These are phyloP conservation scores for Scelioninae gen. 1 DNA, from an alignment of 2,888 invertebrate species.

Conservation along the genomic window DNA sequence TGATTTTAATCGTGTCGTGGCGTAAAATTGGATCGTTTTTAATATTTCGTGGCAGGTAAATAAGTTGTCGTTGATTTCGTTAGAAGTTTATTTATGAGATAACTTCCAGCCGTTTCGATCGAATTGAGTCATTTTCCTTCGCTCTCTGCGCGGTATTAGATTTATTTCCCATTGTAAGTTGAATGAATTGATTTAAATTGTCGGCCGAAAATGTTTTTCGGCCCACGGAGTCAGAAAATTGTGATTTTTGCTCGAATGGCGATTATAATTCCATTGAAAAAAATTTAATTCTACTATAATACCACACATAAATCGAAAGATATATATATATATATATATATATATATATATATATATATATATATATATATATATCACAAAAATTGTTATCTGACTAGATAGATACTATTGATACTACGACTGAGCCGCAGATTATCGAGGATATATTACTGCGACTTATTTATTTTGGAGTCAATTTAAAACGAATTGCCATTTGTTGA, in stretches of 20 bases:
- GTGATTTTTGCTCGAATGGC: slow-evolving; percentile 9
- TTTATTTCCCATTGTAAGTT: slow-evolving; percentile 29
- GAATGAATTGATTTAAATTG: slow-evolving; percentile 37
- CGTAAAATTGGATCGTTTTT: slow-evolving; percentile 38
- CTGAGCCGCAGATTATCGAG: no score
- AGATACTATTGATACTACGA: no score
- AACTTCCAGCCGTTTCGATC: not conserved
- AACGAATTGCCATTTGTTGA: no score
- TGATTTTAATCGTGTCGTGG: slow-evolving; percentile 28
- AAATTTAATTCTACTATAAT: slow-evolving; percentile 27
- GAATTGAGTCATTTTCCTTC: no score
- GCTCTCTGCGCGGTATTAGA: slow-evolving; percentile 4
- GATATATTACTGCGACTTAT: no score
- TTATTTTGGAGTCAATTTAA: no score
- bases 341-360: no score
- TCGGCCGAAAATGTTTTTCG: not conserved
- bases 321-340: not conserved
- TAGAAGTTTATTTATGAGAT: slow-evolving; percentile 37
- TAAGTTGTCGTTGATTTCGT: slow-evolving; percentile 35
- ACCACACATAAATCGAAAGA: slow-evolving; percentile 10
- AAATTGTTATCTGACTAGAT: no score
- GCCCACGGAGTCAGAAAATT: slow-evolving; percentile 31
- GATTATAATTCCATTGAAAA: slow-evolving; percentile 9
- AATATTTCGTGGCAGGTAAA: slow-evolving; percentile 20
- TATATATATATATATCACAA: no score